Conservation (phyloP, 2,113 vertebrate genomes). For the Monarcha castaneiventris region DNA sequence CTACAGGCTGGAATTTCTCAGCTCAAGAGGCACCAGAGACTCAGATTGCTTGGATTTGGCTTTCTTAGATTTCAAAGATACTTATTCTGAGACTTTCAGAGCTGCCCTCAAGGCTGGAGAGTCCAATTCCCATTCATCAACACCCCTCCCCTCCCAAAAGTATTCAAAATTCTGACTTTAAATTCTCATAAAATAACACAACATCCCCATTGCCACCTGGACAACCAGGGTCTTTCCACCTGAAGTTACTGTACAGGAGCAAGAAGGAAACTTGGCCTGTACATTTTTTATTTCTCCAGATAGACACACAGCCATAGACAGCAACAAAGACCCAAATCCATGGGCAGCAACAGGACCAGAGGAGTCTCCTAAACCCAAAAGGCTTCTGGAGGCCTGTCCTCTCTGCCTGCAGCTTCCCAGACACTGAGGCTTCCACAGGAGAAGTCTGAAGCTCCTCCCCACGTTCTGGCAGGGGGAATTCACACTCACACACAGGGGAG, state of each 20-base stretch:
- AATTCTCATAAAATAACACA: neutral
- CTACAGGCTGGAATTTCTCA: neutral
- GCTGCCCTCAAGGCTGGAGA: neutral
- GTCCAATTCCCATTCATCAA: neutral
- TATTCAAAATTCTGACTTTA: neutral
- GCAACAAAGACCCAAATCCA: neutral
- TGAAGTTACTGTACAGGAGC: neutral
- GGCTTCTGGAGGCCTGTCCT: neutral
- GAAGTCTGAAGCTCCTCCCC: neutral
- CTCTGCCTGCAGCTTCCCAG: neutral
- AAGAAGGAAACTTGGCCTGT: neutral
- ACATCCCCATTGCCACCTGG: neutral
- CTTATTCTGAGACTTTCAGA: neutral
- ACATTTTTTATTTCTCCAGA: neutral
- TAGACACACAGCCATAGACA: rapidly evolving
- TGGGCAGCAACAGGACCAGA: neutral
- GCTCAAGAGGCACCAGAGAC: neutral
- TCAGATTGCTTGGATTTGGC: neutral
- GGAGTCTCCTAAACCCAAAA: neutral
- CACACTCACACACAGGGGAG: neutral
- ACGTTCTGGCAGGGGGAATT: neutral
- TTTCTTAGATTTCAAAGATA: neutral
- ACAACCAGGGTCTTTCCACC: neutral
- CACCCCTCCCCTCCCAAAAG: neutral
- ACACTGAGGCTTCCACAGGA: neutral